Evolutionary conservation across 2,888 invertebrate genomes (phyloP), one percentile per base, ranked within the genome.

Genomic region (Amphiduros pacificus): DNA sequence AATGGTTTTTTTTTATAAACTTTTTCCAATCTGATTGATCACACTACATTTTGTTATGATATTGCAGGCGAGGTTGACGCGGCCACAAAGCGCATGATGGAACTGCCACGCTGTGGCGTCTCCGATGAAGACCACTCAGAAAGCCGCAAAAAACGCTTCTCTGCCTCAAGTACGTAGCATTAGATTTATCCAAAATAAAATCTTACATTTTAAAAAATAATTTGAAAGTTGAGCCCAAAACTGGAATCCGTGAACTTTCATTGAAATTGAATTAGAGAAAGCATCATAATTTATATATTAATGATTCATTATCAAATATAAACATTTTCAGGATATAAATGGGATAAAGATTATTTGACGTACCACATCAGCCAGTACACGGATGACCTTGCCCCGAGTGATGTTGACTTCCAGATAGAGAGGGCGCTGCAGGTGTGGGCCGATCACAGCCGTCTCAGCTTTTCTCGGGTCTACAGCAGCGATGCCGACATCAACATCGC

Each of bases 31-130:
- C n/a, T n/a, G n/a, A n/a, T n/a, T n/a, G n/a, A n/a, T n/a, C n/a
- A n/a, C n/a, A n/a, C n/a, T n/a, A n/a, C n/a, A n/a, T n/a, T n/a
- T n/a, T n/a, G n/a, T n/a, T n/a, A n/a, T n/a, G n/a, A n/a, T n/a
- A n/a, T n/a, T n/a, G n/a, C n/a, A n/a, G n/a, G 55, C 2, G 41
- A 24, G 14, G 6, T 41, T 9, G 55, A 55, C 28, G 55, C 22
- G 6, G 40, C n/a, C 22, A 55, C 55, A 2, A 55, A 17, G 40
- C 11, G 3, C 3, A 41, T 41, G 40, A 55, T 55, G 55, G 22
- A 40, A 6, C 27, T 24, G 41, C 55, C 55, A 17, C 40, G 55
- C 2, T 55, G 55, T 55, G 55, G 55, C 40, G 55, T 55, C 6
- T 17, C 17, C 17, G 36, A 36, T 36, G 36, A 36, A 14, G 36